Conservation (phyloP, 1,140 invertebrate genomes). For the Drosophila lini region DNA sequence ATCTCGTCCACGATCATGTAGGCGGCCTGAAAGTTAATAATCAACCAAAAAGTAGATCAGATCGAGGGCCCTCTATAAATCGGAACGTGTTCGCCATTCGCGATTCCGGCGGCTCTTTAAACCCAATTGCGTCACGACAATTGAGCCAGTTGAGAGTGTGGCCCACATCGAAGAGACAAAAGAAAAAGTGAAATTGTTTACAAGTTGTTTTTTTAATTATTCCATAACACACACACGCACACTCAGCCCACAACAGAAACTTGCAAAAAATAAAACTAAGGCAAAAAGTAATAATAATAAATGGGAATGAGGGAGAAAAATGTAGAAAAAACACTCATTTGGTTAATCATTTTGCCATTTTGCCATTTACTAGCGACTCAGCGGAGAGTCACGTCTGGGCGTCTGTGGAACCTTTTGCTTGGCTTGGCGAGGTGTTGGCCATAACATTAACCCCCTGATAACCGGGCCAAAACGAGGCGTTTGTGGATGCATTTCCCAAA, state of each 20-base stretch:
- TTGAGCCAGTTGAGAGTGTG: constrained; percentile 28
- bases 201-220: constrained; percentile 52
- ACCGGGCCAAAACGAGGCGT: constrained; percentile 14
- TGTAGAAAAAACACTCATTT: constrained; percentile 28
- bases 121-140: constrained; percentile 67
- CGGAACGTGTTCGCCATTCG: constrained; percentile 63
- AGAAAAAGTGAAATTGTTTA: constrained; percentile 71
- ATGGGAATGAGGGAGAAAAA: constrained; percentile 3
- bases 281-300: constrained; percentile 17
- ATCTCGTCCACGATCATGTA: constrained; percentile 97
- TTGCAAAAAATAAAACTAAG: constrained; percentile 16
- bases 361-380: constrained; percentile 13
- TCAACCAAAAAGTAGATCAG: constrained; percentile 48
- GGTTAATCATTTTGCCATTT: constrained; percentile 49
- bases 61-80: constrained; percentile 38
- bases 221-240: constrained; percentile 47
- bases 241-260: constrained; percentile 38
- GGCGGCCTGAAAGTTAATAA: constrained; percentile 87
- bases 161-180: constrained; percentile 41
- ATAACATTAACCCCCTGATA: constrained; percentile 39
- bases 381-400: constrained; percentile 61
- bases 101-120: constrained; percentile 48
- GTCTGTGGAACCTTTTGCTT: constrained; percentile 18
- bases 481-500: constrained; percentile 45
- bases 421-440: constrained; percentile 24